Evolutionary conservation across 2,888 invertebrate genomes (phyloP), one percentile per base, ranked within the genome.

Genomic region (Drosophila neotestacea): DNA sequence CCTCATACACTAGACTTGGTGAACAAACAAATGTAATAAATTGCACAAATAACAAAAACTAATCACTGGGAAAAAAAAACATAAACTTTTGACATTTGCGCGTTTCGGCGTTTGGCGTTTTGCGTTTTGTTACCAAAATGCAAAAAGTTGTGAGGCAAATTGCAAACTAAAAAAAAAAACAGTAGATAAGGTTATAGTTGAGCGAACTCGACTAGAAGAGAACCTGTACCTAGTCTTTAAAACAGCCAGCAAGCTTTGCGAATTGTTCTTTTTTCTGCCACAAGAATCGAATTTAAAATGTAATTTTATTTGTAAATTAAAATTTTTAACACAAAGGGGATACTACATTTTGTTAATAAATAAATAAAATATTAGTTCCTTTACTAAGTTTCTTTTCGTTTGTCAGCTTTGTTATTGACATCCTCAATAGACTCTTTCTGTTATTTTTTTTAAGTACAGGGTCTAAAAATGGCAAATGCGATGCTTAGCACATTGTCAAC

Each of bases 401-500:
- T 22, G 22, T 3, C 22, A 22, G 16, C 16, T 16, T 16, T 22
- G 22, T 22, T 1, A 22, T 22, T 22, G 22, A 22, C 22, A 22
- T 1, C 22, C 22, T 22, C 22, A 22, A 22, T 22, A 22, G 22
- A 22, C 22, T 1, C 22, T 22, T 2, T 22, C 22, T 22, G 22
- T 2, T 22, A 3, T 22, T 22, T 22, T 3, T 2, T 3, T 22
- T 22, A 3, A 22, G 3, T 22, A 22, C 22, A 22, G 22, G 22
- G 22, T 22, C 22, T 22, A 22, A 48, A 6, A 34, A 68, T 68
- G 52, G 46, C 55, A 72, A 65, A 70, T 48, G 73, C 66, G 78
- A 73, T 76, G 74, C 70, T 77, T 74, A 77, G 79, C 77, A 77
- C 77, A 78, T 77, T 77, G 79, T 77, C 79, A 78, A 74, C 61